phyloP scores from a whole-genome alignment of 1,140 invertebrate species.

The Eriocheir sinensis region DNA sequence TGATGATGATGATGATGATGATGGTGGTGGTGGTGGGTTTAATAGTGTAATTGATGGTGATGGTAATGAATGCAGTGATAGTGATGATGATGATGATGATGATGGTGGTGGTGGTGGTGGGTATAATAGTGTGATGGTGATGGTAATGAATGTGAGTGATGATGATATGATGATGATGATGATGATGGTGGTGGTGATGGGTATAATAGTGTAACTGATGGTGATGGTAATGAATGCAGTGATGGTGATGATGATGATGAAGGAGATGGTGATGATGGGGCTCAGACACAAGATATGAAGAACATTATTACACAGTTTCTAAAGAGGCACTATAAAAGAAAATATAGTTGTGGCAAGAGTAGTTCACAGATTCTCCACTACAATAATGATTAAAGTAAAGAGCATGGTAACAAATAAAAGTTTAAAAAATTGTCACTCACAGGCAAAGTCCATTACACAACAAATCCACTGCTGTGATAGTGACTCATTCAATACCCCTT shows the following conservation, averaged over 20 bases:
- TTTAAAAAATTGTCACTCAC: no score
- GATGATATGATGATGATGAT: constrained; percentile 45
- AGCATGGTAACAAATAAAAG: no score
- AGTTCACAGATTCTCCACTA: no score
- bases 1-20: constrained; percentile 42
- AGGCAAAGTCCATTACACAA: no score
- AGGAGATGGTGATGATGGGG: neutral
- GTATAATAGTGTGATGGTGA: neutral
- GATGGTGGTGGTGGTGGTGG: constrained; percentile 31
- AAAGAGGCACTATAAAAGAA: no score
- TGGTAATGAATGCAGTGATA: neutral
- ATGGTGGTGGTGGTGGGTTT: neutral
- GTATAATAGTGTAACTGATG: neutral
- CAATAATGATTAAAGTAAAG: no score
- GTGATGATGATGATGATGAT: constrained; percentile 32
- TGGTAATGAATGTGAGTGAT: constrained; percentile 18
- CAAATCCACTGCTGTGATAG: no score
- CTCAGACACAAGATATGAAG: no score
- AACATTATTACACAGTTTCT: no score
- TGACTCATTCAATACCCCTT: no score
- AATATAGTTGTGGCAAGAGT: no score
- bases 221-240: neutral
- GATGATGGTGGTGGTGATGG: constrained; percentile 35
- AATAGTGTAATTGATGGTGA: neutral
- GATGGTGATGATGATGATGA: constrained; percentile 8